Conservation (phyloP, 2,888 invertebrate species). For the Dascillus cervinus region DNA sequence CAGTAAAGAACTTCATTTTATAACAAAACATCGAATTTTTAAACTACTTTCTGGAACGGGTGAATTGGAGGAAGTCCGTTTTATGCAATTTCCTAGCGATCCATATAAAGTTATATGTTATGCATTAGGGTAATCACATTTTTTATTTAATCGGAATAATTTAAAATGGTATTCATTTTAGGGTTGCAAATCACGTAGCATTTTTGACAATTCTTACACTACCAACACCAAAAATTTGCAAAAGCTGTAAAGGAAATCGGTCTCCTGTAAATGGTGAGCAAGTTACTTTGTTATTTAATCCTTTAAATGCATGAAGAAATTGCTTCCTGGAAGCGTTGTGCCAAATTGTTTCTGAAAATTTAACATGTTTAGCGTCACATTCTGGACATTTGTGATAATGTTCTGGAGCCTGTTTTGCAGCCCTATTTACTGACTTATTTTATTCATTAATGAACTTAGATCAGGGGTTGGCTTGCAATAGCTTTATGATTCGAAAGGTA, state of each 20-base stretch:
- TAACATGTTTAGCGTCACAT: too few relatives aligned
- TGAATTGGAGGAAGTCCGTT: constrained; percentile 50
- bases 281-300: constrained; percentile 3
- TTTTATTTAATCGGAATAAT: constrained; percentile 7
- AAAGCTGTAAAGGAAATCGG: constrained; percentile 38
- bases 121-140: constrained; percentile 53
- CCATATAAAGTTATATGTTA: constrained; percentile 58
- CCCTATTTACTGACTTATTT: too few relatives aligned
- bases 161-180: constrained; percentile 17
- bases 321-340: too few relatives aligned
- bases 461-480: too few relatives aligned
- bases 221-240: constrained; percentile 56
- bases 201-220: constrained; percentile 61
- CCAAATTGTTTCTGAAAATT: too few relatives aligned
- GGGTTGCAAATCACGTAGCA: constrained; percentile 42
- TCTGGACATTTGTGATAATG: too few relatives aligned
- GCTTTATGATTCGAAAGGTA: too few relatives aligned
- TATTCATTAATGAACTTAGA: too few relatives aligned
- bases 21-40: constrained; percentile 40
- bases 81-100: constrained; percentile 66
- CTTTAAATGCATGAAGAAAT: not conserved
- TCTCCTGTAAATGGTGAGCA: constrained; percentile 30
- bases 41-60: constrained; percentile 34
- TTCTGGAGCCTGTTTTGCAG: too few relatives aligned
- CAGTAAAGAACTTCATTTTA: constrained; percentile 32